Conservation (phyloP, 2,888 invertebrate genomes). For the Ceriagrion tenellum region DNA sequence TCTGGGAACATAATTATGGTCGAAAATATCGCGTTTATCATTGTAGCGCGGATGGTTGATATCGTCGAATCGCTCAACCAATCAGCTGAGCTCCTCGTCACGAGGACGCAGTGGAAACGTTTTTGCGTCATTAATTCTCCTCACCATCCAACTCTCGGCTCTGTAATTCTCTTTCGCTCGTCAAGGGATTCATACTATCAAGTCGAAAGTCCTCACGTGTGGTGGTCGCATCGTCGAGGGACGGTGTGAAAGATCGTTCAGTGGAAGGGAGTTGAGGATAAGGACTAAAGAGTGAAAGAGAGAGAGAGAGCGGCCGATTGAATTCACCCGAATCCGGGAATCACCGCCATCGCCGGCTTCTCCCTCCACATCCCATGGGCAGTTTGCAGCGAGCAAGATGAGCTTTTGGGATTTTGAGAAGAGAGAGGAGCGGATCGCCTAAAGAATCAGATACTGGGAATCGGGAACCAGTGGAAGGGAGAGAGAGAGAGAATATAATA, state of each 20-base stretch:
- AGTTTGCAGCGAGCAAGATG: neutral
- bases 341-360: neutral
- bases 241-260: neutral
- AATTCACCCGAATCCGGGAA: neutral
- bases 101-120: neutral
- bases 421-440: neutral
- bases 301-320: neutral
- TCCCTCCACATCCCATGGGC: neutral
- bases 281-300: neutral
- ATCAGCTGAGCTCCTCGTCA: neutral
- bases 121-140: neutral
- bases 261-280: neutral
- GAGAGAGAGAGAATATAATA: too few relatives aligned
- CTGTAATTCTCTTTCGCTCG: neutral
- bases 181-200: neutral
- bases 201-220: neutral
- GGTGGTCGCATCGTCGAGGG: neutral
- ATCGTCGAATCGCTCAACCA: neutral
- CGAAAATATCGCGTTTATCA: too few relatives aligned
- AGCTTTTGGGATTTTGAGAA: neutral
- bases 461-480: neutral
- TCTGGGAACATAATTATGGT: too few relatives aligned
- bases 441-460: constrained; percentile 22
- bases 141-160: neutral
- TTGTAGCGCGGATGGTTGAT: too few relatives aligned